Base-by-base conservation (phyloP, 2,888 invertebrate species). In the Gastrophysa polygoni region DNA sequence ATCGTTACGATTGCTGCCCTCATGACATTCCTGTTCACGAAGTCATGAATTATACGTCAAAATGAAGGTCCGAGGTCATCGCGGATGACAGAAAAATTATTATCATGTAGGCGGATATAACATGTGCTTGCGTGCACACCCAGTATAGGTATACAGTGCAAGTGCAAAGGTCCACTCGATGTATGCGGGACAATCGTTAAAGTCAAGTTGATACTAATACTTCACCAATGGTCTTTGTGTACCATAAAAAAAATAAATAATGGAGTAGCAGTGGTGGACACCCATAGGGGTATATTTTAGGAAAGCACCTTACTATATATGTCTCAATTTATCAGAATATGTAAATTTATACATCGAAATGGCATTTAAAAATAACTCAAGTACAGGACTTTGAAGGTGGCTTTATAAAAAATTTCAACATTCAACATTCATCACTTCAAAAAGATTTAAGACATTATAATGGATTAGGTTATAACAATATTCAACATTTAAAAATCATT, bases 121-220 rank as follows among this genome's bases (percentile, higher is more conserved):
- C 14, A 38, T 38, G 38, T 38, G 38, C 11, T 38, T 24, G 3
- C 24, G 3, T 7, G 24, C 11, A 28, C 17, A 32, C 14, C 1
- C 32, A 34, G 20, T 51, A 18, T 8, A 50, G n/a, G 11, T 24
- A 24, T 24, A 21, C 11, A 16, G 7, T 5, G 18, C 14, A 50
- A 61, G 57, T 52, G 54, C 57, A 57, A 51, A 62, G 62, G 58
- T 62, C 51, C 28, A 44, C 16, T 44, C 48, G 38, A 32, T 28
- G 52, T 57, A 64, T 64, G 61, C 61, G 61, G 61, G 61, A 64
- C 55, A 56, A 61, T 59, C 55, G 58, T 61, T 64, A 61, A 64
- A 58, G 46, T 61, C 51, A 6, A 38, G 46, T 61, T 56, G 14
- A 38, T 10, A 3, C 2, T 38, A 38, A 38, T 38, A 10, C n/a